phyloP scores from a whole-genome alignment of 2,797 vertebrate species.

The Macroramphosus scolopax region DNA sequence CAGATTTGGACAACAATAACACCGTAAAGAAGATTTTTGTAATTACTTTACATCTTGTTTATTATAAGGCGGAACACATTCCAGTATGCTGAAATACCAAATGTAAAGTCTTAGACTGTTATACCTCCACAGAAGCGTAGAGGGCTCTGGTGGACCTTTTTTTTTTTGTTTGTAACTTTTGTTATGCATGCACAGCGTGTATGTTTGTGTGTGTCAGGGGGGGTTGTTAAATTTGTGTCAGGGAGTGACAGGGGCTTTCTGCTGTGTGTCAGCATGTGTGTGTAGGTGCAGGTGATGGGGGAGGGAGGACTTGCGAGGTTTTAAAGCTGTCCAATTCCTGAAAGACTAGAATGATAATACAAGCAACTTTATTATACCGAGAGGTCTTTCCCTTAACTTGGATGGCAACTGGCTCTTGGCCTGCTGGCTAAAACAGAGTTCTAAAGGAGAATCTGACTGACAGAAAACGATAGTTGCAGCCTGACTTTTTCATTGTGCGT shows the following conservation, averaged over 20 bases:
- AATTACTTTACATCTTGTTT: neutral
- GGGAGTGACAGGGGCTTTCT: slow-evolving; percentile 38
- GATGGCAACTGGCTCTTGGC: neutral
- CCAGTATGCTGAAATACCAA: neutral
- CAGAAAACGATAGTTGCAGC: slow-evolving; percentile 10
- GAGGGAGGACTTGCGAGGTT: slow-evolving; percentile 4
- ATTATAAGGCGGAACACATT: neutral
- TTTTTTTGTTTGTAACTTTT: slow-evolving; percentile 7
- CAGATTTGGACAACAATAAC: too few species aligned
- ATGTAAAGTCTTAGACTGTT: slow-evolving; percentile 21
- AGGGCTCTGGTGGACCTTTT: slow-evolving; percentile 36
- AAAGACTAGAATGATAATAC: slow-evolving; percentile 1
- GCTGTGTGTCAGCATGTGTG: slow-evolving; percentile 6
- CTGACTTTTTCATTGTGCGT: slow-evolving; percentile 44
- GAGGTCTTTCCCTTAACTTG: slow-evolving; percentile 1
- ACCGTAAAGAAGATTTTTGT: neutral
- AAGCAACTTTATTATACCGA: slow-evolving; percentile 1
- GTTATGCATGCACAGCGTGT: slow-evolving; percentile 29
- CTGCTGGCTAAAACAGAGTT: too few species aligned
- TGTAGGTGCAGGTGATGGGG: neutral
- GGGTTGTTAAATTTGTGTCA: slow-evolving; percentile 56
- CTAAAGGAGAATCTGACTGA: too few species aligned
- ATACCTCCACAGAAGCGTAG: slow-evolving; percentile 33
- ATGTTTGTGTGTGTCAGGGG: slow-evolving; percentile 11
- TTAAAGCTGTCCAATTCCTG: slow-evolving; percentile 10